Evolutionary conservation across 2,888 invertebrate genomes (phyloP).

Genomic region (Ophion costatus): DNA sequence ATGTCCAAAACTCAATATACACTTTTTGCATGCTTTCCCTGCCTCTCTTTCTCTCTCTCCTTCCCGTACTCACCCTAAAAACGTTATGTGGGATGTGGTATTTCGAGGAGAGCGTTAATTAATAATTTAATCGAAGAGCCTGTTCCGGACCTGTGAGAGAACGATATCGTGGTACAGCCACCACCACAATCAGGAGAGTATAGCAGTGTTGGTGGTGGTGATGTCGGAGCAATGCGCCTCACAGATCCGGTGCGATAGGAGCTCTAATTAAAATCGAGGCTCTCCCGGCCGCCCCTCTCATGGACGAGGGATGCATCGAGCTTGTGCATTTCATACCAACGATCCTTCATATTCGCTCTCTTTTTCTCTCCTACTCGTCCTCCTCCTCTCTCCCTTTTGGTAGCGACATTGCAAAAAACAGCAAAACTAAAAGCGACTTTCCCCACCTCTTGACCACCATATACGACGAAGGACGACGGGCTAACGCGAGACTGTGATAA

Average conservation of each 20-base stretch:
- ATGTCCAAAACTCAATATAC: background rate
- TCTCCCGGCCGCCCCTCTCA: slow-evolving; percentile 4
- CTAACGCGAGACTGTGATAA: background rate
- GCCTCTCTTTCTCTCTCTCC: slow-evolving; percentile 10
- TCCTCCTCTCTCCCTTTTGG: background rate
- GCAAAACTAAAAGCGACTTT: background rate
- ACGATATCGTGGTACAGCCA: background rate
- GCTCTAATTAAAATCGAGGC: slow-evolving; percentile 78
- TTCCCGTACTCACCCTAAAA: slow-evolving; percentile 36
- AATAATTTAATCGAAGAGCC: slow-evolving; percentile 83
- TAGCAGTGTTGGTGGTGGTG: slow-evolving; percentile 18
- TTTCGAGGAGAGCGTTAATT: slow-evolving; percentile 82
- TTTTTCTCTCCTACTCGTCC: background rate
- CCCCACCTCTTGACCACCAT: background rate
- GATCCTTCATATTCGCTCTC: slow-evolving; percentile 33
- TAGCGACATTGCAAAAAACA: background rate
- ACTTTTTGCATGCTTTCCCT: slow-evolving; percentile 9
- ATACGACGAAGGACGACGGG: background rate
- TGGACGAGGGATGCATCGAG: slow-evolving; percentile 51
- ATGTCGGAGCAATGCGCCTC: slow-evolving; percentile 64
- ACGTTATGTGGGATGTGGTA: slow-evolving; percentile 76
- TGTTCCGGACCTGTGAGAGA: slow-evolving; percentile 73
- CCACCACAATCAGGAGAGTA: slow-evolving; percentile 50
- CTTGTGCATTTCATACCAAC: slow-evolving; percentile 56
- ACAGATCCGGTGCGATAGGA: slow-evolving; percentile 69